Percentiles rank a stretch among this genome's conserved stretches.
phyloP scores from a whole-genome alignment of 2,113 vertebrate species.

The Rhipidura dahli region DNA sequence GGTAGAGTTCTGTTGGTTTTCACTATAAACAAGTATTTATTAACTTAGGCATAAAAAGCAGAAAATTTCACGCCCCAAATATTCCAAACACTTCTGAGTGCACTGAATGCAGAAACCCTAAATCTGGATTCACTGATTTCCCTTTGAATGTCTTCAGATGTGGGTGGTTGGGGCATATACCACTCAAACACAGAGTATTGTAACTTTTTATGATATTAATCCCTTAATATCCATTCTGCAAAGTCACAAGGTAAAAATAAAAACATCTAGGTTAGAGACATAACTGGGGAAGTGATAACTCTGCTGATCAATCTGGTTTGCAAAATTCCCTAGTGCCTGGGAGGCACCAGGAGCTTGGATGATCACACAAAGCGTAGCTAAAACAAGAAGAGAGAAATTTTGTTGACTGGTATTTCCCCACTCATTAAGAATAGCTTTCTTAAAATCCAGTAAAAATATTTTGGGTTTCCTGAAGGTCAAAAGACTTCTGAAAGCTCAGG shows the following conservation, averaged over 20 bases:
- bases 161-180: not conserved
- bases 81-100: not conserved
- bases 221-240: not conserved
- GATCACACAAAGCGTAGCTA: not conserved
- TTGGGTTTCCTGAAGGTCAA: not conserved
- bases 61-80: not conserved
- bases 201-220: not conserved
- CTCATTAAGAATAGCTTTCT: not conserved
- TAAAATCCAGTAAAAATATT: not conserved
- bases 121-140: not conserved
- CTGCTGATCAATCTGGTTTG: not conserved
- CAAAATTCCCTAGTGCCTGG: not conserved
- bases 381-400: not conserved
- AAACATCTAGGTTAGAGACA: not conserved
- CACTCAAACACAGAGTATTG: not conserved
- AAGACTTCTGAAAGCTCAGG: not conserved
- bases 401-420: not conserved
- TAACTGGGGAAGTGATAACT: not conserved
- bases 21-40: not conserved
- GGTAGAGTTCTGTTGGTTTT: not conserved
- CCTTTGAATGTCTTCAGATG: not conserved
- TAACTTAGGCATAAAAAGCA: not conserved
- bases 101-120: not conserved
- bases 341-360: not conserved
- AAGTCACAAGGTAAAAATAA: not conserved